phyloP scores from a whole-genome alignment of 2,888 invertebrate genomes.

The Drosophila kambysellisi region DNA sequence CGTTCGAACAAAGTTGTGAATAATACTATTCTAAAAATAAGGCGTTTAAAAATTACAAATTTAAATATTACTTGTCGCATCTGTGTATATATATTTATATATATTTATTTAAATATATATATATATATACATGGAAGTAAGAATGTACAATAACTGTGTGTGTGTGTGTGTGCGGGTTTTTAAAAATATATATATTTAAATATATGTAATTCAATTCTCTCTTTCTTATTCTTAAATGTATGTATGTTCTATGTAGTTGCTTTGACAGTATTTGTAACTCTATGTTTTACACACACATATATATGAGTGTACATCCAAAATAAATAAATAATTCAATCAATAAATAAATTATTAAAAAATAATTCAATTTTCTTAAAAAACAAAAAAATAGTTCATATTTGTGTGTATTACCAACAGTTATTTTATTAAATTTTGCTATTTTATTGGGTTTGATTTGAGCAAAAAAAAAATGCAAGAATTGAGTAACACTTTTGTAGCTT shows the following conservation, averaged over 20 bases:
- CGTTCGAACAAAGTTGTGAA: background rate
- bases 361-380: background rate
- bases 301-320: background rate
- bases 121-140: conserved; percentile 3
- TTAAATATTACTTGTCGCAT: background rate
- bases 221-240: background rate
- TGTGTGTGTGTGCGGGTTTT: background rate
- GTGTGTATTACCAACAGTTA: background rate
- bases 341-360: no score
- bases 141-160: background rate
- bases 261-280: background rate
- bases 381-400: background rate
- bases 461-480: background rate
- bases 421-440: background rate
- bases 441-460: background rate
- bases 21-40: background rate
- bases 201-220: background rate
- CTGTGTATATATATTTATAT: background rate
- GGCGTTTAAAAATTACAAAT: background rate
- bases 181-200: background rate
- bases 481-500: background rate
- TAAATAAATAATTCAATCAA: no score
- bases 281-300: background rate
- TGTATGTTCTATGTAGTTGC: background rate
- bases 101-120: conserved; percentile 9